Conservation (phyloP, 30 jellyfish, hydroid and myxozoan genomes). For the Aurelia sp. region DNA sequence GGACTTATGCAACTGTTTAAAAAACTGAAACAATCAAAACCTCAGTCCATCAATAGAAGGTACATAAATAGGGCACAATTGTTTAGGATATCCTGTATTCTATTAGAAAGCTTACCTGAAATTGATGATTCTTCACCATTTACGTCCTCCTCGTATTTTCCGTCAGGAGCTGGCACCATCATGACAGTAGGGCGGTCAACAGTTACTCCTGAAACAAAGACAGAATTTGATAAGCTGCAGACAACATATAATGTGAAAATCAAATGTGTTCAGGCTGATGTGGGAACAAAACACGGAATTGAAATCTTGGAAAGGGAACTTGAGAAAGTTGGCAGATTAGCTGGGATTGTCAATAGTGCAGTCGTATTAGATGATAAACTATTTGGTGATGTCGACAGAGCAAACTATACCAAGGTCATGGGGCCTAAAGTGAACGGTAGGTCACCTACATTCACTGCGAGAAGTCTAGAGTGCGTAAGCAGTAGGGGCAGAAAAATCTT, state of each 20-base stretch:
- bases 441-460: background rate
- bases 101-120: too few species aligned
- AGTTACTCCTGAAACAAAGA: constrained; percentile 4
- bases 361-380: constrained; percentile 56
- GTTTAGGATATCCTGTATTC: too few species aligned
- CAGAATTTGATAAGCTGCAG: constrained; percentile 13
- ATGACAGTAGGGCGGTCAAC: constrained; percentile 48
- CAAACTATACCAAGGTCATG: constrained; percentile 59
- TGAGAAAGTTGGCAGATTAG: constrained; percentile 27
- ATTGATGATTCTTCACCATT: too few species aligned
- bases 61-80: too few species aligned
- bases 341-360: constrained; percentile 75
- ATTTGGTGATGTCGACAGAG: constrained; percentile 22
- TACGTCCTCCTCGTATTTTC: background rate
- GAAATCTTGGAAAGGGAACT: constrained; percentile 18
- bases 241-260: constrained; percentile 5
- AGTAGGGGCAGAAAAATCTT: too few species aligned
- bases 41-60: too few species aligned
- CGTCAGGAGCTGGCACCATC: constrained; percentile 56
- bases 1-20: too few species aligned
- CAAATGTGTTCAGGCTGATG: constrained; percentile 7
- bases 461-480: too few species aligned
- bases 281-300: constrained; percentile 15
- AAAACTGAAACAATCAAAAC: too few species aligned
- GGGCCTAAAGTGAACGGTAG: constrained; percentile 50